These are phyloP conservation scores for Eupeodes corollae DNA, from an alignment of 1,140 invertebrate genomes.

Conservation along the genomic window DNA sequence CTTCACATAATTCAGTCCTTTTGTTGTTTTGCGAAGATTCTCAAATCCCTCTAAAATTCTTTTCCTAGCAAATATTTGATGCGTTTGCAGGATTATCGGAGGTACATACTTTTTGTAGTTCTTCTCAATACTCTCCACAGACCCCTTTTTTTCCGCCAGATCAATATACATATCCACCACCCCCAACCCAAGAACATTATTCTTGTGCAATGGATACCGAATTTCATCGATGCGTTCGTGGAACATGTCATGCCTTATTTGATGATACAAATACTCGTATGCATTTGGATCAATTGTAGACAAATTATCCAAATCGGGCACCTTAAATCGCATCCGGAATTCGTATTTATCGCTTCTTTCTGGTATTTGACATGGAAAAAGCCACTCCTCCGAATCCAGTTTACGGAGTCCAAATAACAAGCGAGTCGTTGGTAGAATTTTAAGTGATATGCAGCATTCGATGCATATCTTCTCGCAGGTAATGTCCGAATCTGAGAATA, in stretches of 20 bases:
- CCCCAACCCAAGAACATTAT: constrained; percentile 65
- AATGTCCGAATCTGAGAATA: too few relatives aligned
- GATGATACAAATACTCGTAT: constrained; percentile 76
- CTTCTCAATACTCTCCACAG: constrained; percentile 52
- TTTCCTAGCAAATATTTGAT: constrained; percentile 62
- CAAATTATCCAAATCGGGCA: constrained; percentile 46
- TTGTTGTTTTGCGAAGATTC: constrained; percentile 45
- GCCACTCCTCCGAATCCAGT: constrained; percentile 49
- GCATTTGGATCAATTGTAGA: constrained; percentile 57
- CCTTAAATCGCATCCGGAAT: constrained; percentile 67
- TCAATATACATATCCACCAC: constrained; percentile 75
- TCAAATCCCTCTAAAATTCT: constrained; percentile 57
- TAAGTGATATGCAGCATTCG: constrained; percentile 52
- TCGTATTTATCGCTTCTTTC: constrained; percentile 49
- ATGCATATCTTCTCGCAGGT: constrained; percentile 57
- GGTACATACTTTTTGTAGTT: constrained; percentile 74
- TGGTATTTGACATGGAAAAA: constrained; percentile 43
- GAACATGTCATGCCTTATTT: constrained; percentile 67
- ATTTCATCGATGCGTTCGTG: constrained; percentile 67
- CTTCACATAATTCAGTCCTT: constrained; percentile 56
- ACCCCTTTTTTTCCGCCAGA: constrained; percentile 57
- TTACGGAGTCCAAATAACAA: constrained; percentile 63
- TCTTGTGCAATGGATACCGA: constrained; percentile 58
- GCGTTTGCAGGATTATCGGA: constrained; percentile 58
- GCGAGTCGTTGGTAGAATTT: constrained; percentile 61